Base-by-base conservation (phyloP, 2,888 invertebrate genomes). In the Tridacna crocea region DNA sequence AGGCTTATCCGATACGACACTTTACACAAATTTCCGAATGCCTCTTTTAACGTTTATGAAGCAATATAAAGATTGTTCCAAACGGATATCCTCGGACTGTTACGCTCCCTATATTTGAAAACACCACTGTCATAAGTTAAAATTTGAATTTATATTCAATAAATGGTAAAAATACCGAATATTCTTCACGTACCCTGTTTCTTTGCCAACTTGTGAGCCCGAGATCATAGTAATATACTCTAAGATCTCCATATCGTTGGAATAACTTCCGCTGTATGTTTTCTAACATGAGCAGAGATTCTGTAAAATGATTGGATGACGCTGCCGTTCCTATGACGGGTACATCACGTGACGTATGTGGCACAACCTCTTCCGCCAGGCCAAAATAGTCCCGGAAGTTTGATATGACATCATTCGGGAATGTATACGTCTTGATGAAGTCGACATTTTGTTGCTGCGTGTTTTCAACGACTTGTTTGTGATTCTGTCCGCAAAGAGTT, bases 251-350 rank as follows among this genome's bases (percentile, higher is more conserved):
- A 47, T 70, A 70, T 10, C 22, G 24, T 0, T 11, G 46, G 10
- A 70, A 47, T 13, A 70, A 8, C 12, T 22, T 70, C 17, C 11
- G 22, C 15, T 70, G 51, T 26, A 70, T 11, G 27, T 70, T 15
- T 24, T 70, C 47, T 24, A 70, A 47, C 70, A 70, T n/a, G 47
- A 70, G 26, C 22, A 70, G 24, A 11, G 70, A 70, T 70, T 70
- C 70, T 51, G 26, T 26, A 51, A 70, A 70, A 70, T 70, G 70
- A 70, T 70, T 70, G 51, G 70, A 46, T 51, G 70, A 70, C 19
- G 51, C 51, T 26, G 70, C 70, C 12, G 70, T 70, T 19, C 51
- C 70, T 48, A 70, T 70, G 47, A 70, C 70, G 24, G 70, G 70
- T 51, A 70, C 48, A 51, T 70, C 70, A 70, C 70, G 70, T 70